Percentiles rank a stretch among this genome's conserved stretches.
phyloP scores from a whole-genome alignment of 2,888 invertebrate species.

The Acholoe squamosa region DNA sequence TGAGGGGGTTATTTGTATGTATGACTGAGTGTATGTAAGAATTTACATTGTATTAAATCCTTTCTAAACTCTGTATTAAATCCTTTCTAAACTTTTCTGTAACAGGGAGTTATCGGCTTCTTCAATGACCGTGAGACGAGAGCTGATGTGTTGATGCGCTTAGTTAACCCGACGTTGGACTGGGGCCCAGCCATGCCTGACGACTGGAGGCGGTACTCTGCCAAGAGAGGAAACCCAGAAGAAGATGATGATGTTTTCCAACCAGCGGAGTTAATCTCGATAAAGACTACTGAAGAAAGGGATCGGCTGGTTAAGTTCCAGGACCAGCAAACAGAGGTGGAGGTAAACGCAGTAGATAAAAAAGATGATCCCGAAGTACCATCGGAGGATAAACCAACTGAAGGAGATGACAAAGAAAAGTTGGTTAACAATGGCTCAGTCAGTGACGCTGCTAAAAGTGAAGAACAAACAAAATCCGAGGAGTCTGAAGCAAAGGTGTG shows the following conservation, averaged over 20 bases:
- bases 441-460: neutral
- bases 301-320: slow-evolving; percentile 65
- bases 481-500: slow-evolving; percentile 20
- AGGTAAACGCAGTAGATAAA: slow-evolving; percentile 48
- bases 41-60: no score
- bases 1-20: no score
- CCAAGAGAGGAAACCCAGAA: slow-evolving; percentile 22
- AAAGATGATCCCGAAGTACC: neutral
- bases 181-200: slow-evolving; percentile 76
- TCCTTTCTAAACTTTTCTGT: neutral
- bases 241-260: slow-evolving; percentile 66
- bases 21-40: no score
- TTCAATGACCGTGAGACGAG: slow-evolving; percentile 64
- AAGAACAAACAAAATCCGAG: neutral
- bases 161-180: slow-evolving; percentile 64
- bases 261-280: slow-evolving; percentile 49
- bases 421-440: neutral
- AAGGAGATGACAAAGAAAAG: neutral
- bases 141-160: slow-evolving; percentile 39
- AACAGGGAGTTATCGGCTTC: slow-evolving; percentile 63
- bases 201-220: slow-evolving; percentile 68
- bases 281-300: slow-evolving; percentile 36
- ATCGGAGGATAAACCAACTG: neutral
- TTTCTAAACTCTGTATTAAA: no score
- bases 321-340: slow-evolving; percentile 62